These are phyloP conservation scores for Drosophila maculinotata DNA, from an alignment of 2,888 invertebrate species.

Conservation along the genomic window DNA sequence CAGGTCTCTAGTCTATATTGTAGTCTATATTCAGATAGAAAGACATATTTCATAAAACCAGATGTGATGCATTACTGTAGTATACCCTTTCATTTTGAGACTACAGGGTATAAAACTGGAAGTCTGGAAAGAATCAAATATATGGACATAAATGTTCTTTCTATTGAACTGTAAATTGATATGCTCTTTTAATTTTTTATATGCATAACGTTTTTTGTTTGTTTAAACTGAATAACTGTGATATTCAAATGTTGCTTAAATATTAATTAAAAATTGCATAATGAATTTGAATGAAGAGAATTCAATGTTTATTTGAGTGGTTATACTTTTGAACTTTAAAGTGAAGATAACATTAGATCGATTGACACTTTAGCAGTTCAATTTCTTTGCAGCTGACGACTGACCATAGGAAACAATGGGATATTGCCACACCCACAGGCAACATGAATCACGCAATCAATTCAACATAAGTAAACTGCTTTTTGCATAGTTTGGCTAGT, in stretches of 20 bases:
- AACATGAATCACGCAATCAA: constrained; percentile 52
- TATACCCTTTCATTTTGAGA: too few species aligned
- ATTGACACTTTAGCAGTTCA: constrained; percentile 16
- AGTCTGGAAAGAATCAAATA: background rate
- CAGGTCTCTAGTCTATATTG: background rate
- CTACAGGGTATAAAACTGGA: constrained; percentile 14
- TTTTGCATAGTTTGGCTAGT: constrained; percentile 36
- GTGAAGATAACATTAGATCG: too few species aligned
- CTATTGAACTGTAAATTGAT: constrained; percentile 18
- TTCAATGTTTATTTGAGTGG: constrained; percentile 2
- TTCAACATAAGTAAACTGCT: constrained; percentile 22
- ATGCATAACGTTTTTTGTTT: constrained; percentile 1
- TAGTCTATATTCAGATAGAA: background rate
- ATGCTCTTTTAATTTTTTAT: background rate
- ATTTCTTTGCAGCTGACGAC: constrained; percentile 2
- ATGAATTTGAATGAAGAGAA: constrained; percentile 1
- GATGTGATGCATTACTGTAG: background rate
- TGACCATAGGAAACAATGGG: constrained; percentile 19
- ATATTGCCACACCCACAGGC: constrained; percentile 45
- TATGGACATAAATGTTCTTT: background rate
- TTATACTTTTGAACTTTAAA: constrained; percentile 17
- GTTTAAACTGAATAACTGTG: constrained; percentile 1
- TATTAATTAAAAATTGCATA: constrained; percentile 1
- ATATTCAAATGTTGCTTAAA: background rate
- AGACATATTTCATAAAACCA: background rate